phyloP scores from a whole-genome alignment of 2,797 vertebrate genomes.

The Nannoperca australis region DNA sequence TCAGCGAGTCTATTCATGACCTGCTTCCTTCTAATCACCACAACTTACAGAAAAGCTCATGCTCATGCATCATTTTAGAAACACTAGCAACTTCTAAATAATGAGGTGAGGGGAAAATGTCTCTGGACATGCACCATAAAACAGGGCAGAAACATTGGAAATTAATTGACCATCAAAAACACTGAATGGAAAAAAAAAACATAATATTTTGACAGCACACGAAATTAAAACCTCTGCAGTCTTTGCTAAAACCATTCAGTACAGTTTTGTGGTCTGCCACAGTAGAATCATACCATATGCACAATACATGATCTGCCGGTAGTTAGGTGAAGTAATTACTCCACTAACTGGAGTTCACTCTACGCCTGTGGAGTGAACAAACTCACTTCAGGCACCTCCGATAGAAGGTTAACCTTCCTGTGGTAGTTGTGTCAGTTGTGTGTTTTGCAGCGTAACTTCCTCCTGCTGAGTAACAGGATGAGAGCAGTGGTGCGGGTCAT shows the following conservation, averaged over 20 bases:
- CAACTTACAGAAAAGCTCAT: no score
- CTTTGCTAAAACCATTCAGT: neutral
- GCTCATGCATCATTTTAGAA: no score
- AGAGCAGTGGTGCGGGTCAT: neutral
- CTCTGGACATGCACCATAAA: neutral
- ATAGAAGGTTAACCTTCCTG: neutral
- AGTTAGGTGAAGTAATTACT: neutral
- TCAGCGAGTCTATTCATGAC: neutral
- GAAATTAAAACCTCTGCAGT: neutral
- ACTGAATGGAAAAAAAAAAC: no score
- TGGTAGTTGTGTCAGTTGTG: neutral
- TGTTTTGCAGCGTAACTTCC: neutral
- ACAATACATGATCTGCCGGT: neutral
- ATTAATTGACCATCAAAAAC: neutral
- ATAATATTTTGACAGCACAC: neutral
- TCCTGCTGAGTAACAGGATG: neutral
- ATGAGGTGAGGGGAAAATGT: neutral
- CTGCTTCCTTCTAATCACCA: neutral
- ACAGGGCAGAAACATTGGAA: neutral
- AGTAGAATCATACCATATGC: neutral
- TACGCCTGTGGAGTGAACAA: neutral
- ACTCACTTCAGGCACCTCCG: neutral
- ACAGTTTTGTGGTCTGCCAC: neutral
- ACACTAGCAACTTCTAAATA: no score
- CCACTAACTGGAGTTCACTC: neutral